Evolutionary conservation across 2,113 vertebrate species (phyloP).

Genomic region (Centropus bengalensis): DNA sequence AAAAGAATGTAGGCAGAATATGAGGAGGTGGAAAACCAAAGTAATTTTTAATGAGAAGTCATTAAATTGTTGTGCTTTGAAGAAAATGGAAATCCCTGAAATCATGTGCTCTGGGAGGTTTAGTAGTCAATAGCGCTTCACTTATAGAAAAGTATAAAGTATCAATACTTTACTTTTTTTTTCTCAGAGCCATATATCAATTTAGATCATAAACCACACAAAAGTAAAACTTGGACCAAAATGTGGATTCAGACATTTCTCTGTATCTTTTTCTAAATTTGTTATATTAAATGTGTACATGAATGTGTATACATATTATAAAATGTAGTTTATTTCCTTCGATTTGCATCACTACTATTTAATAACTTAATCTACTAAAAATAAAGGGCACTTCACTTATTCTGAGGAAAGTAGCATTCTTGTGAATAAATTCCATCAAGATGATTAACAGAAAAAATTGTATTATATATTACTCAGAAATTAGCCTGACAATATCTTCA

Average conservation of each 20-base stretch:
- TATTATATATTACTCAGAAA: neutral
- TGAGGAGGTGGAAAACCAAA: neutral
- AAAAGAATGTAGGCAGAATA: neutral
- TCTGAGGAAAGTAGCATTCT: neutral
- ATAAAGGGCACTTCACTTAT: neutral
- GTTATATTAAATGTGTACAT: neutral
- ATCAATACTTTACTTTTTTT: neutral
- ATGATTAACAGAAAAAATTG: neutral
- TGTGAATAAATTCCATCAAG: neutral
- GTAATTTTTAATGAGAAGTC: neutral
- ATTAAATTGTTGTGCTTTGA: neutral
- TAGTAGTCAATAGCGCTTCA: neutral
- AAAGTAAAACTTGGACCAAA: neutral
- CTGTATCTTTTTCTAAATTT: neutral
- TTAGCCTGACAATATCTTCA: neutral
- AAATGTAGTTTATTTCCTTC: neutral
- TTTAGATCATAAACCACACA: neutral
- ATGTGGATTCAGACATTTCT: neutral
- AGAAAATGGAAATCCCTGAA: neutral
- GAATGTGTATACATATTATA: neutral
- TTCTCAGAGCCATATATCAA: neutral
- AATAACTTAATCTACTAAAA: neutral
- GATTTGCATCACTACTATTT: neutral
- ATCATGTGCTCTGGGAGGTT: neutral
- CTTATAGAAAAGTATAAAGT: neutral